Base-by-base conservation (phyloP, 2,797 vertebrate species). In the Phaenicophaeus curvirostris region DNA sequence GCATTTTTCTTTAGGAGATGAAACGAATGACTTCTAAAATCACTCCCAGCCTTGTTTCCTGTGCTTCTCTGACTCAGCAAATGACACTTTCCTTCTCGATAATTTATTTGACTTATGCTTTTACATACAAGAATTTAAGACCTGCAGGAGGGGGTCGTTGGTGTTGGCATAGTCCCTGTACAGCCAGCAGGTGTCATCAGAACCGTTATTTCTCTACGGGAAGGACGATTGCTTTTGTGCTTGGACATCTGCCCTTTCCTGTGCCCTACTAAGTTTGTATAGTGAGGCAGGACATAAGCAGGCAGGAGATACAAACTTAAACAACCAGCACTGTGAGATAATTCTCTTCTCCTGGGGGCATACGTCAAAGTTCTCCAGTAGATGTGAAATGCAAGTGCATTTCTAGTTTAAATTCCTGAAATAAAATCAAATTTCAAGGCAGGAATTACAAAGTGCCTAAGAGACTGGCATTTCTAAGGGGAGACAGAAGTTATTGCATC, bases 181-280 rank as follows among this genome's bases (percentile, higher is more conserved):
- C 74, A 81, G 33, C 95, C 95, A 91, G 92, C 92, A 96, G 96
- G 76, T 96, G 96, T 96, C 96, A 92, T 93, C 91, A 82, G 59
- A 97, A 93, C 83, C 87, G 91, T 82, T 84, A 73, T 53, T 94
- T 91, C 69, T 65, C 76, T 41, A 51, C 50, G 37, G 35, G 46
- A 82, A 23, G 31, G 55, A 61, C n/a, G 28, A 50, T 71, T 81
- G 71, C 81, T 55, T 79, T 30, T 67, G 15, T 76, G 24, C 61
- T 93, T 71, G 75, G 75, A 85, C 65, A 51, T 75, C 63, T 87
- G 69, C 28, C 48, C 53, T 77, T 79, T n/a, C 61, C 61, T 61
- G 13, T 66, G 55, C 25, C 17, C 48, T 75, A 13, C 19, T n/a
- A 18, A 42, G 21, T 57, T 41, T 69, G 37, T 63, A 28, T 42